A percentile compares a stretch with the other conserved stretches of the same genome.
These are phyloP conservation scores for Leucozona laternaria DNA, from an alignment of 2,888 invertebrate species.

Conservation along the genomic window DNA sequence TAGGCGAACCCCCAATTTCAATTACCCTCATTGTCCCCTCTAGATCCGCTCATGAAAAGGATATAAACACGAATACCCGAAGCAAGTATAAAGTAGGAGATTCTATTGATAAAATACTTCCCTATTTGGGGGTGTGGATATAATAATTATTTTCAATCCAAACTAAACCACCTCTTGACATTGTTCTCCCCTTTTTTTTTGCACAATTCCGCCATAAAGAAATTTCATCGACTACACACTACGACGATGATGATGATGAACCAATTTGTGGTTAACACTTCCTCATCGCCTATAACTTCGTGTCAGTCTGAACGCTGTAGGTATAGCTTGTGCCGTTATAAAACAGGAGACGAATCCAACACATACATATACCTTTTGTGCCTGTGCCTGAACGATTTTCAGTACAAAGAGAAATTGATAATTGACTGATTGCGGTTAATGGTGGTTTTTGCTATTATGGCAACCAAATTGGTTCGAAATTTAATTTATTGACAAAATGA, in stretches of 20 bases:
- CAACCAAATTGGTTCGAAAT: conserved; percentile 72
- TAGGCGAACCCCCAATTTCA: not conserved
- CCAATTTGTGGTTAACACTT: conserved; percentile 74
- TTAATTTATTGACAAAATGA: conserved; percentile 70
- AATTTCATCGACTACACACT: conserved; percentile 31
- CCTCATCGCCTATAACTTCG: conserved; percentile 27
- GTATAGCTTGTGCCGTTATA: conserved; percentile 5
- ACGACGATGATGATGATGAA: conserved; percentile 61
- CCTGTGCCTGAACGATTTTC: not conserved
- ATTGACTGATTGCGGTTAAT: conserved; percentile 75
- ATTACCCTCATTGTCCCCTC: not conserved
- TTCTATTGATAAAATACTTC: conserved; percentile 10
- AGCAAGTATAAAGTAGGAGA: not conserved
- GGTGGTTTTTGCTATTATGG: conserved; percentile 73
- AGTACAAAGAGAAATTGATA: conserved; percentile 71
- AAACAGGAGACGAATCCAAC: conserved; percentile 8
- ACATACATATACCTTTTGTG: not conserved
- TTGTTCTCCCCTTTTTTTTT: conserved; percentile 27
- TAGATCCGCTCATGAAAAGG: not conserved
- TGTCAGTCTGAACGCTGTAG: conserved; percentile 1
- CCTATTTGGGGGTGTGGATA: conserved; percentile 29
- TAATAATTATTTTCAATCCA: conserved; percentile 62
- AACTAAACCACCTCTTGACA: conserved; percentile 16
- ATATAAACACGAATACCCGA: not conserved
- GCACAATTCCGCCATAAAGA: conserved; percentile 24